Evolutionary conservation across 1,140 invertebrate species (phyloP).

Genomic region (Drosophila watanabei): DNA sequence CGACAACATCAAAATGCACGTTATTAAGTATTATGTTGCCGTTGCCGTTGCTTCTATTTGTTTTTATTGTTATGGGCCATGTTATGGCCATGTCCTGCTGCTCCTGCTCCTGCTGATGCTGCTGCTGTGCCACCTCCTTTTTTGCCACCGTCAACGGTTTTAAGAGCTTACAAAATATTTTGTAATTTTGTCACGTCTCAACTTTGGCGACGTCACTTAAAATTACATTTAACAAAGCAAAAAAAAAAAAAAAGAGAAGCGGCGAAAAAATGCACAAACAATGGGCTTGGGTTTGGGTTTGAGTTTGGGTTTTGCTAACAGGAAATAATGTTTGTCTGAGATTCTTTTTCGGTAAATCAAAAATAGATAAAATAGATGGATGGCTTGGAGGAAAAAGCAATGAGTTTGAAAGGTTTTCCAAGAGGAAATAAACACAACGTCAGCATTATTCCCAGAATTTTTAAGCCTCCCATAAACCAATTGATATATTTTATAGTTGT

Average conservation of each 20-base stretch:
- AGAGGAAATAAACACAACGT: constrained; percentile 1
- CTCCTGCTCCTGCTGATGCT: constrained; percentile 26
- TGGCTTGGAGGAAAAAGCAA: not conserved
- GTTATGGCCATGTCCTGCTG: constrained; percentile 69
- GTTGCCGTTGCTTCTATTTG: constrained; percentile 65
- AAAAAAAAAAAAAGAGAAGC: constrained; percentile 10
- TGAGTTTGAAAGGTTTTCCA: not conserved
- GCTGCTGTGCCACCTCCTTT: constrained; percentile 34
- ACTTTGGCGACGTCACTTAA: constrained; percentile 78
- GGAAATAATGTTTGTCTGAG: constrained; percentile 73
- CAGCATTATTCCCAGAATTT: not conserved
- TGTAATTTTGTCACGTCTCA: constrained; percentile 83
- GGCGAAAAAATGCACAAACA: constrained; percentile 28
- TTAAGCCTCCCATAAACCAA: not conserved
- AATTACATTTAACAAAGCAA: constrained; percentile 73
- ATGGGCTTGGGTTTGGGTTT: constrained; percentile 2
- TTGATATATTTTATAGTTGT: not conserved
- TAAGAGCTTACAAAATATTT: constrained; percentile 79
- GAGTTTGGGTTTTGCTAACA: constrained; percentile 7
- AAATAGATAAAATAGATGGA: constrained; percentile 64
- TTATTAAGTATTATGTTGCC: constrained; percentile 75
- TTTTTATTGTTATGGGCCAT: constrained; percentile 78
- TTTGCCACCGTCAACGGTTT: constrained; percentile 69
- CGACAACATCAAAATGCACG: constrained; percentile 78
- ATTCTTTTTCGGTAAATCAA: constrained; percentile 64